Evolutionary conservation across 2,888 invertebrate genomes (phyloP), one percentile per base, ranked within the genome.

Genomic region (Epistrophe eligans): DNA sequence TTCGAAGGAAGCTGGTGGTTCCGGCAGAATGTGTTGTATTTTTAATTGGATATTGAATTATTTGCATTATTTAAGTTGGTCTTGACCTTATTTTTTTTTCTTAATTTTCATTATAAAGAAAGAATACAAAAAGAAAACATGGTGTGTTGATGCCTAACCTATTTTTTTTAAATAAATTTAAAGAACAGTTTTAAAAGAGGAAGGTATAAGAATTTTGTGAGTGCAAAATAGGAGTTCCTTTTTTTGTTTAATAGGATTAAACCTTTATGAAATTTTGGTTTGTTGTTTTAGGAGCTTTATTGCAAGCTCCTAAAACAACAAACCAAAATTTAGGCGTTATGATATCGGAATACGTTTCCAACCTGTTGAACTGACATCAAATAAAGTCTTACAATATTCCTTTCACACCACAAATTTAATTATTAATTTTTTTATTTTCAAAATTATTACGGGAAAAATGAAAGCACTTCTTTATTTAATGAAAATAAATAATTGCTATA

Each of bases 1-100:
- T 35, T 58, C 32, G 76, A n/a, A 60, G 70, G 58, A 82, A 77
- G 77, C 71, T 82, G 24, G 24, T 45, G 57, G 67, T 77, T 77
- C 82, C 74, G 73, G 32, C 60, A 67, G 71, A 79, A 73, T 82
- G 82, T 64, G 71, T 66, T 74, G 77, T 82, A 45, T 52, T 71
- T 77, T 81, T 79, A 79, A 87, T 79, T 87, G 73, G 79, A 82
- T 81, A 72, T 73, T 48, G 81, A 77, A 67, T 85, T 73, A 62
- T 70, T 73, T 84, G 50, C 60, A 70, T 66, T 60, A 70, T 70
- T 66, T 43, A 55, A 77, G 77, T 60, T 81, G 70, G 48, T 57
- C 79, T 79, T 82, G 74, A 82, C 77, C 77, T 82, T 87, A 57
- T 67, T 84, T 48, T 52, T 58, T 3, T 72, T n/a, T 50, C n/a